Base-by-base conservation (phyloP, 2,113 vertebrate species). In the Neogale vison region DNA sequence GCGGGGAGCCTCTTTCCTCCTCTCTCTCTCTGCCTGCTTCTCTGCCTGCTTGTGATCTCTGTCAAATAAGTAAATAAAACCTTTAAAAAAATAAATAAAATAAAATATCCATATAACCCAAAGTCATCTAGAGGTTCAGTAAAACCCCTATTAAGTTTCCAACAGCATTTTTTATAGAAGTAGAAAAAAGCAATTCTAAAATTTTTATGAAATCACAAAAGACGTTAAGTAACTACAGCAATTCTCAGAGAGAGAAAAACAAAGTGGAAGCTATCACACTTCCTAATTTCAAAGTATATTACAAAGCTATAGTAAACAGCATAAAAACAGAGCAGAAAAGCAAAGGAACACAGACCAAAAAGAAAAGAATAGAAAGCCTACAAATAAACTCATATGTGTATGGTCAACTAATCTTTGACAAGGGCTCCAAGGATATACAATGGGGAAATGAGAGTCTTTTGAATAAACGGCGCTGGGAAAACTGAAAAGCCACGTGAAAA, bases 211-310 rank as follows among this genome's bases (percentile, higher is more conserved):
- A 74, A 72, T 20, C 24, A 72, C 52, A 52, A 82, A 76, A 82
- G 45, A 82, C 39, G 14, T 31, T 50, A n/a, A 88, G 65, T 13
- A 81, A 23, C 29, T 61, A 90, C 42, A 55, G 47, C 18, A 76
- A 69, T 57, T 82, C 55, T 57, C 61, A 65, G n/a, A 36, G 87
- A 88, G 65, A 88, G 57, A 82, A 81, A n/a, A 63, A 96, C 76
- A 96, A 92, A 92, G 29, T 23, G n/a, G 3, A 10, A 76, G 29
- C 31, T 23, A 92, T 83, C 47, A 87, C 15, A 87, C n/a, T 67
- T 55, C 5, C n/a, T 87, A n/a, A 86, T 92, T 92, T 95, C 74
- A 87, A 92, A 81, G 71, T 76, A 76, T 95, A 57, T 71, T 84
- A 76, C 45, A 89, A 92, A 87, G 55, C 76, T 74, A 81, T 18